A percentile compares a stretch with the other conserved stretches of the same genome.
Conservation (phyloP, 2,888 invertebrate genomes). For the Diarsia dahlii region DNA sequence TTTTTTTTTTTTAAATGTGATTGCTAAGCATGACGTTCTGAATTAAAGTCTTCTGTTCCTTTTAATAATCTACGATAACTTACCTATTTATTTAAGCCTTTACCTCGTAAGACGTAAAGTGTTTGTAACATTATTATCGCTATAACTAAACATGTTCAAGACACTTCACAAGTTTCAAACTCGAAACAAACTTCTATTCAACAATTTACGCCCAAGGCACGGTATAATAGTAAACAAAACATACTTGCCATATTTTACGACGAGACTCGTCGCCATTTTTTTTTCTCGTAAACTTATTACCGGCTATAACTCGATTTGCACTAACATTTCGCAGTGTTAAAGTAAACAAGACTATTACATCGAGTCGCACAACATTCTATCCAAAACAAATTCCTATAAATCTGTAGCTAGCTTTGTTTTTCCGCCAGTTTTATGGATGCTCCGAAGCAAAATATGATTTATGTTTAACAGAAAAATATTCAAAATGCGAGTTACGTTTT, state of each 20-base stretch:
- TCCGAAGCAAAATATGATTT: constrained; percentile 65
- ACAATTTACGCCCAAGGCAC: constrained; percentile 41
- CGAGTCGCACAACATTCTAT: constrained; percentile 62
- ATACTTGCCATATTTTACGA: constrained; percentile 50
- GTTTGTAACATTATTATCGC: constrained; percentile 34
- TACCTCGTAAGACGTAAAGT: constrained; percentile 1
- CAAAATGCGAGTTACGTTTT: constrained; percentile 51
- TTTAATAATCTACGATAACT: not conserved
- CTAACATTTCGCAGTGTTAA: constrained; percentile 65
- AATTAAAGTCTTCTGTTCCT: no score
- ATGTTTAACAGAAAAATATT: constrained; percentile 58
- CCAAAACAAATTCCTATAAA: constrained; percentile 66
- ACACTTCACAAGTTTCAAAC: constrained; percentile 54
- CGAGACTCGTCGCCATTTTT: constrained; percentile 44
- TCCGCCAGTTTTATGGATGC: constrained; percentile 60
- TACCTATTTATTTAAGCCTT: not conserved
- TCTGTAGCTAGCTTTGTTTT: constrained; percentile 66
- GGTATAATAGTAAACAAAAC: constrained; percentile 44
- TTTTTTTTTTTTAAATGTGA: no score
- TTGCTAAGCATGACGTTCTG: no score
- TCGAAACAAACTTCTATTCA: constrained; percentile 44
- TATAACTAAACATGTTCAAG: constrained; percentile 54
- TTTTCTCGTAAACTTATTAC: constrained; percentile 63
- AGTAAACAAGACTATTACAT: constrained; percentile 73
- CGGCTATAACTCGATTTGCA: constrained; percentile 71